These are phyloP conservation scores for Montipora efflorescens DNA, from an alignment of 64 coral and sea anemone genomes.

Conservation along the genomic window DNA sequence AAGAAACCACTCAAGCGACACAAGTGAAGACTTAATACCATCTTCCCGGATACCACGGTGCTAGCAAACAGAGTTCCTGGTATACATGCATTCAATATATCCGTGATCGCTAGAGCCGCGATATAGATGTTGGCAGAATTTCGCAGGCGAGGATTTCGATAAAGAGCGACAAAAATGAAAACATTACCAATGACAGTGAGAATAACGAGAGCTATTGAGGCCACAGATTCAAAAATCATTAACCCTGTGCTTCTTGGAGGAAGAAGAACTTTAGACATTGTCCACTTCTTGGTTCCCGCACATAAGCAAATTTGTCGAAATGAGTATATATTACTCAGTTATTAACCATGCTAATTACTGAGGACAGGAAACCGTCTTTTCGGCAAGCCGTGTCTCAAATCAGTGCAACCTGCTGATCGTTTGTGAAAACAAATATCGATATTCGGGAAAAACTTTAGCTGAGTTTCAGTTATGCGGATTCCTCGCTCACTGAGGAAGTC, in stretches of 20 bases:
- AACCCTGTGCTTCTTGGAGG: constrained; percentile 20
- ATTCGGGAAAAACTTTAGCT: too few species aligned
- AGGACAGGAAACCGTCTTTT: too few species aligned
- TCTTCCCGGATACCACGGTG: background rate
- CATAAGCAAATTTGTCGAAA: background rate
- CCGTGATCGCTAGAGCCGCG: background rate
- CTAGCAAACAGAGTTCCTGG: constrained; percentile 42
- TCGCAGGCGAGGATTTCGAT: constrained; percentile 9
- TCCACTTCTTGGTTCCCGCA: background rate
- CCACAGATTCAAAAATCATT: constrained; percentile 1
- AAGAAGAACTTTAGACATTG: background rate
- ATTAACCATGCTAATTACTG: too few species aligned
- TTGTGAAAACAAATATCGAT: too few species aligned
- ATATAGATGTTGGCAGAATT: constrained; percentile 36
- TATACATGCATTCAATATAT: constrained; percentile 12
- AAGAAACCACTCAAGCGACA: constrained; percentile 34
- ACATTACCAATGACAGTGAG: constrained; percentile 19
- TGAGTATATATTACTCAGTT: background rate
- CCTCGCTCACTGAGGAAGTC: too few species aligned
- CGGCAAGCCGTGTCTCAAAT: too few species aligned
- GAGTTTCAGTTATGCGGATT: too few species aligned
- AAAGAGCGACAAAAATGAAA: constrained; percentile 10
- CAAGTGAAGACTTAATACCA: background rate
- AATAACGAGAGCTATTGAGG: background rate
- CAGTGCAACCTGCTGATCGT: too few species aligned